Evolutionary conservation across 2,888 invertebrate genomes (phyloP).

Genomic region (Ashinkailepas kermadecensis): DNA sequence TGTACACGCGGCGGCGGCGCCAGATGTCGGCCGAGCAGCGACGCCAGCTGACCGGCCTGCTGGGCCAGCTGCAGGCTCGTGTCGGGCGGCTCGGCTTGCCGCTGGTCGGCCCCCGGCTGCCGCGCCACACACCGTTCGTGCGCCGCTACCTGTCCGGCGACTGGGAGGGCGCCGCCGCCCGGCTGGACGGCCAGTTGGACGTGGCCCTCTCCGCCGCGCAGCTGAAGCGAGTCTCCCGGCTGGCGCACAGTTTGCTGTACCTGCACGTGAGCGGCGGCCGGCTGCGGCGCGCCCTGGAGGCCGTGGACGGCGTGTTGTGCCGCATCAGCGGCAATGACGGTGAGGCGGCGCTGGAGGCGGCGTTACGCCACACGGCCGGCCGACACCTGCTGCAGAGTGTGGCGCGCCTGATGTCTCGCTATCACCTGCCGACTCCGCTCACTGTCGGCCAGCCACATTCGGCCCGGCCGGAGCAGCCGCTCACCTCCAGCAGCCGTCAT

Average conservation of each 20-base stretch:
- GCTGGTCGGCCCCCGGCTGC: not conserved
- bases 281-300: conserved; percentile 9
- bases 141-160: conserved; percentile 3
- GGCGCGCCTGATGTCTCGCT: conserved; percentile 12
- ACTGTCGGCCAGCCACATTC: not conserved
- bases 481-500: not conserved
- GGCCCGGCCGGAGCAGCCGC: not conserved
- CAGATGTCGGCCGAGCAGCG: not conserved
- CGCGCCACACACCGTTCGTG: not conserved
- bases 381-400: not conserved
- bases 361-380: not conserved
- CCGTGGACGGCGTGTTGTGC: not conserved
- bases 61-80: conserved; percentile 11
- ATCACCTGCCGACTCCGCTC: conserved; percentile 7
- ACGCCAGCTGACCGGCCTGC: not conserved
- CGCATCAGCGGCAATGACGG: not conserved
- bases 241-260: not conserved
- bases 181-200: not conserved
- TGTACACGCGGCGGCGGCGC: not conserved
- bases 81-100: not conserved
- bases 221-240: not conserved
- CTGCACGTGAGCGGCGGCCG: conserved; percentile 13
- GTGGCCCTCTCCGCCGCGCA: not conserved
- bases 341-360: not conserved
- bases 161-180: conserved; percentile 1